Conservation (phyloP, 2,888 invertebrate species). For the Ochropleura leucogaster region DNA sequence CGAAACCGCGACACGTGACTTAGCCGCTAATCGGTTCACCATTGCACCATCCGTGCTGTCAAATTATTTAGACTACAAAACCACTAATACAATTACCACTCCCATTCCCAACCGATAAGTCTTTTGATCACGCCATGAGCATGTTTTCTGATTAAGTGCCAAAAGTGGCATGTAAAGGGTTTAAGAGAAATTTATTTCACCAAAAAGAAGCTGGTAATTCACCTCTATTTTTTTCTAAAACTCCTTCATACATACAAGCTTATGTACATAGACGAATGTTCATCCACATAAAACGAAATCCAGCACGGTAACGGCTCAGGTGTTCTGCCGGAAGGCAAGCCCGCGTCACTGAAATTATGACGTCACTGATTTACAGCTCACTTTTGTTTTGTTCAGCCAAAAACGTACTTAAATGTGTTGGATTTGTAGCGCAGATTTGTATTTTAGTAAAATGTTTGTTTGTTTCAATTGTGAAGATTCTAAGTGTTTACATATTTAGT, state of each 20-base stretch:
- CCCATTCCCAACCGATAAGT: no score
- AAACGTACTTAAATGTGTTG: constrained; percentile 50
- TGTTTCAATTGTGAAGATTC: constrained; percentile 3
- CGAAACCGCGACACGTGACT: no score
- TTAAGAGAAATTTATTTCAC: no score
- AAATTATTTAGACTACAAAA: no score
- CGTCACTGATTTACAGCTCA: constrained; percentile 74
- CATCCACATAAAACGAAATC: constrained; percentile 52
- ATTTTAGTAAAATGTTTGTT: constrained; percentile 38
- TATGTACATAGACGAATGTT: constrained; percentile 30
- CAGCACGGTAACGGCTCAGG: constrained; percentile 60
- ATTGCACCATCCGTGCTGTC: no score
- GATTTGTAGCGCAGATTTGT: constrained; percentile 25
- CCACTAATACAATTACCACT: no score
- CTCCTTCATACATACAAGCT: neutral
- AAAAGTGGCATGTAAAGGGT: neutral
- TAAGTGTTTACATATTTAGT: neutral
- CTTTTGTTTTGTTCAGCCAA: constrained; percentile 60
- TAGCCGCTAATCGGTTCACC: no score
- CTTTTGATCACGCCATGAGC: no score
- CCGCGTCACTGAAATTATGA: constrained; percentile 73
- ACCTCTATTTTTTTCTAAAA: neutral
- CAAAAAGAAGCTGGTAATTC: neutral
- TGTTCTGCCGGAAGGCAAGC: constrained; percentile 62
- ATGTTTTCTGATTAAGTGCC: no score